Percentiles rank a stretch among this genome's conserved stretches.
These are phyloP conservation scores for Thamnaconus septentrionalis DNA, from an alignment of 2,113 vertebrate genomes.

Conservation along the genomic window DNA sequence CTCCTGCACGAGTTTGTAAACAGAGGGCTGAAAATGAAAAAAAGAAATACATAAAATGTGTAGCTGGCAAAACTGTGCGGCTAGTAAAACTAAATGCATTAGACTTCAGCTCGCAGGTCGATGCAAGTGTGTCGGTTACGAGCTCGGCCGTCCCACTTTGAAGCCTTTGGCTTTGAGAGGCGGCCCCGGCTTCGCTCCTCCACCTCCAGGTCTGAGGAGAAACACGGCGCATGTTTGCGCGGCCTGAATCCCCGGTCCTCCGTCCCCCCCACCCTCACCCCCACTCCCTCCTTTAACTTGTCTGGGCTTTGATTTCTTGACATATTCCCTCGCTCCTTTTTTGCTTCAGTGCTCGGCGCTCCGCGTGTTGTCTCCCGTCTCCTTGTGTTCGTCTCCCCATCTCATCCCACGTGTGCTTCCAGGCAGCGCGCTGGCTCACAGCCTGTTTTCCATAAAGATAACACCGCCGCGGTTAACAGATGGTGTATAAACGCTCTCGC, in stretches of 20 bases:
- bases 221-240: constrained; percentile 65
- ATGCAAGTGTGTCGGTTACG: constrained; percentile 50
- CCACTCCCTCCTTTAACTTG: constrained; percentile 64
- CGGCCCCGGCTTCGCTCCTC: constrained; percentile 52
- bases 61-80: too few species aligned
- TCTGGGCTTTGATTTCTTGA: constrained; percentile 79
- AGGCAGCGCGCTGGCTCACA: constrained; percentile 61
- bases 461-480: constrained; percentile 64
- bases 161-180: constrained; percentile 61
- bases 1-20: too few species aligned
- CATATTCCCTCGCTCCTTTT: constrained; percentile 74
- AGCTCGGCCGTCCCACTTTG: constrained; percentile 35
- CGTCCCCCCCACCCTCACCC: too few species aligned
- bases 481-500: constrained; percentile 57
- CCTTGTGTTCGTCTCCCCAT: constrained; percentile 72
- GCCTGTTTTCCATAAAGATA: constrained; percentile 71
- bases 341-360: constrained; percentile 75
- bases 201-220: constrained; percentile 59
- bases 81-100: too few species aligned
- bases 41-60: too few species aligned
- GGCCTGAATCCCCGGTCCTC: constrained; percentile 67
- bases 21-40: too few species aligned
- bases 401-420: constrained; percentile 72
- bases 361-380: constrained; percentile 70
- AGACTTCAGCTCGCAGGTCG: constrained; percentile 26